Evolutionary conservation across 2,113 vertebrate species (phyloP).

Genomic region (Lagopus muta): DNA sequence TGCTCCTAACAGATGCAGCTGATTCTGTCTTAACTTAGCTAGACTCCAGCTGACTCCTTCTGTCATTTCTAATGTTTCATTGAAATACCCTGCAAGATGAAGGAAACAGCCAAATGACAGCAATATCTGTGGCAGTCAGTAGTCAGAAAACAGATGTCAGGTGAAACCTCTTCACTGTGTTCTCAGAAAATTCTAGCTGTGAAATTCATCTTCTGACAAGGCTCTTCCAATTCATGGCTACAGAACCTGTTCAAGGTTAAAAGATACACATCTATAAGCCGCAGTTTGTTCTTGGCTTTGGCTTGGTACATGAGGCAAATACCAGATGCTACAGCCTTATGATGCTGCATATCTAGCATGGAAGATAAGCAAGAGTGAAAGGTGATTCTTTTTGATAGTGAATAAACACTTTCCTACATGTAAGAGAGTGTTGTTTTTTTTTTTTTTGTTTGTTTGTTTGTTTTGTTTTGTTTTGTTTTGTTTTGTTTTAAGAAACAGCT

Average conservation of each 20-base stretch:
- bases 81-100: conserved; percentile 19
- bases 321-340: conserved; percentile 33
- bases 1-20: conserved; percentile 6
- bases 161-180: conserved; percentile 18
- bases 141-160: conserved; percentile 52
- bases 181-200: conserved; percentile 30
- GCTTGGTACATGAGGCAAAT: not conserved
- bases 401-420: not conserved
- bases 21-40: conserved; percentile 11
- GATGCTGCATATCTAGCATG: not conserved
- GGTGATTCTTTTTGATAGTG: not conserved
- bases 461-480: too few relatives aligned
- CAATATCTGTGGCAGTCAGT: conserved; percentile 12
- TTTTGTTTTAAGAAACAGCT: not conserved
- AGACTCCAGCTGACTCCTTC: conserved; percentile 58
- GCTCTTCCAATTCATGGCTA: not conserved
- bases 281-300: conserved; percentile 37
- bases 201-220: not conserved
- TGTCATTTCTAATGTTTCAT: conserved; percentile 24
- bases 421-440: not conserved
- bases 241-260: conserved; percentile 60
- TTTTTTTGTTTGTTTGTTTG: too few relatives aligned
- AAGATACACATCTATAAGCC: not conserved
- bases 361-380: not conserved
- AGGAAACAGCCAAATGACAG: not conserved